These are phyloP conservation scores for Stomatorhinus walkeri DNA, from an alignment of 2,797 vertebrate genomes.

Conservation along the genomic window DNA sequence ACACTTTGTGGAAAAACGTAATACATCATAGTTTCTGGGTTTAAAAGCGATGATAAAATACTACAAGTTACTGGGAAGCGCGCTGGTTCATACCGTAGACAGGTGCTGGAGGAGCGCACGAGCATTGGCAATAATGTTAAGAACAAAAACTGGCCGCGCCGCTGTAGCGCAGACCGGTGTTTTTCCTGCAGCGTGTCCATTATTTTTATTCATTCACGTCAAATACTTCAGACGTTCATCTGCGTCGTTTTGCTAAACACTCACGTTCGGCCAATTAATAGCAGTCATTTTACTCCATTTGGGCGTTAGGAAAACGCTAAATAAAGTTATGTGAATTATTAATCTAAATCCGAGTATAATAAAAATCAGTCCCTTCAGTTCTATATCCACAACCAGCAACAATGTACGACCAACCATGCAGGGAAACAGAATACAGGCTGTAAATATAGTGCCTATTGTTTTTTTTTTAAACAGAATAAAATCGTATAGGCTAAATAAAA, in stretches of 20 bases:
- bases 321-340: neutral
- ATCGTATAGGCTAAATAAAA: neutral
- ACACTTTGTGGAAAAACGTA: neutral
- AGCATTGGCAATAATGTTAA: neutral
- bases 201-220: neutral
- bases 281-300: neutral
- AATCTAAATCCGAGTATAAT: neutral
- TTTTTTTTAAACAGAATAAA: neutral
- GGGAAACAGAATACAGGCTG: neutral
- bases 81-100: neutral
- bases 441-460: neutral
- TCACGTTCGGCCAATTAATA: neutral
- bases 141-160: neutral
- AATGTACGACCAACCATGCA: neutral
- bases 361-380: neutral
- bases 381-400: neutral
- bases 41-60: neutral
- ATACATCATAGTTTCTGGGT: neutral
- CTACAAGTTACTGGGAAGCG: neutral
- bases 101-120: neutral
- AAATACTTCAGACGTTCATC: neutral
- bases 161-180: neutral
- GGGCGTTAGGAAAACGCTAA: neutral
- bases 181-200: neutral
- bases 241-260: neutral